phyloP scores from a whole-genome alignment of 2,113 vertebrate genomes.

The Cebus imitator region DNA sequence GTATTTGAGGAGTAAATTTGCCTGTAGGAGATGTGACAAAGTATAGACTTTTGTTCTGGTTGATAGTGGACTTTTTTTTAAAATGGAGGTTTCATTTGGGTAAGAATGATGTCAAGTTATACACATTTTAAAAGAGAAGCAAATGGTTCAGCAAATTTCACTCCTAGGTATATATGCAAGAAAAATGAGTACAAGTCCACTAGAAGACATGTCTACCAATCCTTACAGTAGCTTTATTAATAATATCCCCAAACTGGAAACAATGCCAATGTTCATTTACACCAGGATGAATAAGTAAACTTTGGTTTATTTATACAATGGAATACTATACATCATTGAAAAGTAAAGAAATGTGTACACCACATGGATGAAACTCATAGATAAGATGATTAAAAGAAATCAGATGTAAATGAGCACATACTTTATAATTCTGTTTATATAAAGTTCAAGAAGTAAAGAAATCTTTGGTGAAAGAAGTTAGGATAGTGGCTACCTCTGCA shows the following conservation, averaged over 20 bases:
- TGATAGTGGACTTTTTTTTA: not conserved
- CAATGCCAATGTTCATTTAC: not conserved
- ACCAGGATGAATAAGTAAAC: not conserved
- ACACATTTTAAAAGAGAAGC: not conserved
- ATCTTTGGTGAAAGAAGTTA: not conserved
- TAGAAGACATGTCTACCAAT: not conserved
- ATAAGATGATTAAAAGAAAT: not conserved
- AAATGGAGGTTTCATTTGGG: not conserved
- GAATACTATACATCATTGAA: not conserved
- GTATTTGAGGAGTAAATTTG: not conserved
- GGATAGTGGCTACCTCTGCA: not conserved
- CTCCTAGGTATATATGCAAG: not conserved
- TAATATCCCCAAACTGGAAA: not conserved
- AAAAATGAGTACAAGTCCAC: not conserved
- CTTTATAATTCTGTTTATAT: not conserved
- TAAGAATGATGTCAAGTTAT: not conserved
- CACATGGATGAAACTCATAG: not conserved
- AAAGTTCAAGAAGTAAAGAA: not conserved
- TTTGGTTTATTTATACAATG: not conserved
- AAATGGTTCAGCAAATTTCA: not conserved
- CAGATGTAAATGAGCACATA: not conserved
- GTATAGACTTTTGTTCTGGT: not conserved
- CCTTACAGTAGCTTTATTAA: not conserved
- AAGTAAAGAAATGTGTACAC: not conserved
- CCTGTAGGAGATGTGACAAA: not conserved